These are phyloP conservation scores for Poeciliopsis presidionis DNA, from an alignment of 2,797 vertebrate genomes.

Conservation along the genomic window DNA sequence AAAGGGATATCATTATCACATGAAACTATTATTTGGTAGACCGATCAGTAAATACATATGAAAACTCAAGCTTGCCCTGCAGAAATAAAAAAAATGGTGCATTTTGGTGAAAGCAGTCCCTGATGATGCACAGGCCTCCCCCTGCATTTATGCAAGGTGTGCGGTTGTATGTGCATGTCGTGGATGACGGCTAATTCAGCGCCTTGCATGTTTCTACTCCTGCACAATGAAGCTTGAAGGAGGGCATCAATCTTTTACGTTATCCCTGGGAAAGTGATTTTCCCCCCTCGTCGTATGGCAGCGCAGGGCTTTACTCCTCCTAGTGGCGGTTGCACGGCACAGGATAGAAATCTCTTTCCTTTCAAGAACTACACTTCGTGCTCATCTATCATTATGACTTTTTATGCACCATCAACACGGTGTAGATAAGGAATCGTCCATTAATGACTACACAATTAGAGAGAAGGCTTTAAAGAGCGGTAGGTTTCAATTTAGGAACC, in stretches of 20 bases:
- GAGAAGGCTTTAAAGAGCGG: slow-evolving; percentile 69
- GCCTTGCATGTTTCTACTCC: slow-evolving; percentile 59
- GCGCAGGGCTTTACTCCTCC: slow-evolving; percentile 64
- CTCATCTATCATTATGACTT: slow-evolving; percentile 67
- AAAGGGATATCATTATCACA: background rate
- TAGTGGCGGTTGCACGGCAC: slow-evolving; percentile 53
- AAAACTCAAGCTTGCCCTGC: background rate
- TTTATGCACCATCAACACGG: slow-evolving; percentile 70
- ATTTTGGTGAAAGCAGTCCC: background rate
- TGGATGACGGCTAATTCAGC: slow-evolving; percentile 56
- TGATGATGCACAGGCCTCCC: background rate
- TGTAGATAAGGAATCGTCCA: slow-evolving; percentile 71
- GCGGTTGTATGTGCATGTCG: slow-evolving; percentile 50
- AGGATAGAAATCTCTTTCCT: background rate
- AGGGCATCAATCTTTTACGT: slow-evolving; percentile 68
- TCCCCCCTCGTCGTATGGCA: background rate
- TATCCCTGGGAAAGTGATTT: slow-evolving; percentile 35
- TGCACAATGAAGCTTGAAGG: slow-evolving; percentile 68
- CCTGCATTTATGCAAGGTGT: slow-evolving; percentile 28
- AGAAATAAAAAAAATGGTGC: background rate
- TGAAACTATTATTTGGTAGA: background rate
- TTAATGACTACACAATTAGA: slow-evolving; percentile 79
- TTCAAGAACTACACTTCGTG: slow-evolving; percentile 43
- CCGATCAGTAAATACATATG: background rate
- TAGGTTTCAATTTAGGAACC: slow-evolving; percentile 76